Evolutionary conservation across 2,113 vertebrate species (phyloP), one percentile per base, ranked within the genome.

Genomic region (Loxodonta africana): DNA sequence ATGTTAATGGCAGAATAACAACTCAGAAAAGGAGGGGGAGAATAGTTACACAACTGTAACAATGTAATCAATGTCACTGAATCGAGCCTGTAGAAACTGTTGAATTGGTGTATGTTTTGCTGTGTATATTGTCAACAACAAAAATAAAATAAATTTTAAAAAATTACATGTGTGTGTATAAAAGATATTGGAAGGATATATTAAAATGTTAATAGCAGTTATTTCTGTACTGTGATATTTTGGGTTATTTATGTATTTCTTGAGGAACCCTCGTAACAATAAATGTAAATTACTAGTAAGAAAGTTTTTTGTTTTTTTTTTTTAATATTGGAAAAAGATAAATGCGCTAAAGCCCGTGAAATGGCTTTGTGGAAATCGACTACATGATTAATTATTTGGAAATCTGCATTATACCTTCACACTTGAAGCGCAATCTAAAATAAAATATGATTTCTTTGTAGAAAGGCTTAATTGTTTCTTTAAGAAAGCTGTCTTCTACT

Each of bases 401-500:
- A 96, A 92, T 94, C 67, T 91, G 46, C 57, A 23, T 69, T 85
- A n/a, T 67, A 63, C 26, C 18, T 11, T 91, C 44, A 84, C n/a
- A 95, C 83, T 96, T 83, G 81, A 85, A 95, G 73, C 41, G 1
- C 28, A 90, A 69, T 95, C 10, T 92, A 90, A 97, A 95, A 94
- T 88, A 86, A 86, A 94, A 69, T 46, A 88, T 28, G 18, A 90
- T 93, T 84, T 92, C 51, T 90, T 95, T 95, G 53, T 77, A 96
- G 74, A 95, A 93, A 85, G 67, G 0, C 74, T 80, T 95, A 65
- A 77, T 94, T 94, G 53, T 94, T 94, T 94, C 95, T 93, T 84
- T 95, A 97, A 83, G 81, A 94, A 96, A 94, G 92, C 67, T 90
- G 63, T 95, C 92, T 95, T 97, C 67, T 76, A 92, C 82, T 94